Percentiles rank a stretch among this genome's conserved stretches.
Evolutionary conservation across 2,888 invertebrate genomes (phyloP).

Genomic region (Nesidiocoris tenuis): DNA sequence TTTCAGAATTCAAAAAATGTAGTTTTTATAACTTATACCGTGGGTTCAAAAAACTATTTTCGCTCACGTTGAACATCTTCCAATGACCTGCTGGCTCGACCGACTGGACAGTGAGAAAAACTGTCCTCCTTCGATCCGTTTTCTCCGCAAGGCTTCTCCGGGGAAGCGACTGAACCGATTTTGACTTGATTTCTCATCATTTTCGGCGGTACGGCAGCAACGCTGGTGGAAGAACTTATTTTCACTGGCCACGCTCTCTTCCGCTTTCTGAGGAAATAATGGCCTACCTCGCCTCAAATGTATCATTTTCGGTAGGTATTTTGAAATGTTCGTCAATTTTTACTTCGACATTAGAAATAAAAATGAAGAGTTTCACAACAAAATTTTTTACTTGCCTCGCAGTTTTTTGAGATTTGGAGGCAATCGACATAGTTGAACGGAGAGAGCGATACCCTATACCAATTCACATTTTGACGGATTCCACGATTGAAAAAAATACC

Average conservation of each 20-base stretch:
- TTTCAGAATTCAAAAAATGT: background rate
- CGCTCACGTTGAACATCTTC: slow-evolving; percentile 16
- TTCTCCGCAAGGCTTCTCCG: background rate
- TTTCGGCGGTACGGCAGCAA: slow-evolving; percentile 9
- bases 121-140: background rate
- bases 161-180: background rate
- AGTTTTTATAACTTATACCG: background rate
- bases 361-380: background rate
- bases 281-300: too few relatives aligned
- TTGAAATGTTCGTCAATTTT: too few relatives aligned
- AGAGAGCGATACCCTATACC: too few relatives aligned
- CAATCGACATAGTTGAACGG: too few relatives aligned
- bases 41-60: background rate
- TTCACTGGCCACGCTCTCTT: slow-evolving; percentile 3
- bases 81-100: background rate
- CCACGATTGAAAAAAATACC: too few relatives aligned
- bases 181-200: background rate
- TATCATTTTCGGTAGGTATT: too few relatives aligned
- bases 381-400: slow-evolving; percentile 4
- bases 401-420: slow-evolving; percentile 12
- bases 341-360: background rate
- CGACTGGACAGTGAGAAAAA: background rate
- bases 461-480: too few relatives aligned
- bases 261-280: slow-evolving; percentile 31
- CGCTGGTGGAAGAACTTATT: slow-evolving; percentile 6